Evolutionary conservation across 2,113 vertebrate species (phyloP), one percentile per base, ranked within the genome.

Genomic region (Peromyscus leucopus): DNA sequence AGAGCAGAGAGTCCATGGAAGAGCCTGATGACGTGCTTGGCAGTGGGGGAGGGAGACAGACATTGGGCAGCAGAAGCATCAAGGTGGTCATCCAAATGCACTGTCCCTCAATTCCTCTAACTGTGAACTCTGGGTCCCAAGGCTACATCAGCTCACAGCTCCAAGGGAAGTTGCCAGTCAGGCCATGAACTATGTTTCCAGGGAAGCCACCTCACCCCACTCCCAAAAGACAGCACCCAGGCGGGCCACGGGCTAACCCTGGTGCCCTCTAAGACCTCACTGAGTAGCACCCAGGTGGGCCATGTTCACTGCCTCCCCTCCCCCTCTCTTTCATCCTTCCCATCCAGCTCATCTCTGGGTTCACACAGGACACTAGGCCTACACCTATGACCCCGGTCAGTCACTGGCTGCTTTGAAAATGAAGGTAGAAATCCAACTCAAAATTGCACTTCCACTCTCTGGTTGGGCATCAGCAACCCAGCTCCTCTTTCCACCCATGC

Each of bases 11-110:
- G 69, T 65, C 69, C 46, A 0, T 0, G 3, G 67, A 42, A 89
- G 63, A 79, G 36, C 51, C 57, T 42, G 46, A 12, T 12, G 67
- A 13, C 31, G 78, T 24, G 5, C 61, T 33, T 65, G 48, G 48
- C 3, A 0, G 22, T 5, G 13, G 48, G 33, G 28, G 31, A 28
- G 5, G 51, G 87, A 19, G 61, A n/a, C 48, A 72, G 33, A 46
- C 19, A 15, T 1, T 5, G 5, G 63, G 46, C 13, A 4, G 13
- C 17, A 12, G 82, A n/a, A 7, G 6, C 16, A 1, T 2, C 7
- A 39, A 48, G 48, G 0, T 6, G 8, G 63, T 26, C 57, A 24
- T 42, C 31, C 2, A 63, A 72, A 48, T 0, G 0, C 42, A 26
- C 4, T 5, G 31, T 65, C 57, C 46, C 83, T 94, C n/a, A 1